A percentile compares a stretch with the other conserved stretches of the same genome.
These are phyloP conservation scores for Caenorhabditis sulstoni DNA, from an alignment of 2,888 invertebrate species.

Conservation along the genomic window DNA sequence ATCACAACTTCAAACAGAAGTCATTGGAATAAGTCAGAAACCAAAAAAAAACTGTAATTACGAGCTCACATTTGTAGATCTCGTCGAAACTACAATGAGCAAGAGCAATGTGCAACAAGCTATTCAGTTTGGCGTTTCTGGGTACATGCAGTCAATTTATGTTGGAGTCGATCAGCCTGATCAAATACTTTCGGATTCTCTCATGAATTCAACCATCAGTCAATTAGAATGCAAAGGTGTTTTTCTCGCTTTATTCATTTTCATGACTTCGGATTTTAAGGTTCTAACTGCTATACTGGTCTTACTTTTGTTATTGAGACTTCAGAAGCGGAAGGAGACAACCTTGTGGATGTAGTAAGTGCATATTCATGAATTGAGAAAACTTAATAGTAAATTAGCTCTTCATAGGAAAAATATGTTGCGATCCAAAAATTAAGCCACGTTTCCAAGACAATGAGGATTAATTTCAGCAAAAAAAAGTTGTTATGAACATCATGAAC, in stretches of 20 bases:
- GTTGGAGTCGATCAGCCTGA: conserved; percentile 41
- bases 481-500: conserved; percentile 36
- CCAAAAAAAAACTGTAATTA: background rate
- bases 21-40: conserved; percentile 43
- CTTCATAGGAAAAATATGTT: too few species aligned
- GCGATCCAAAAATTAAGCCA: too few species aligned
- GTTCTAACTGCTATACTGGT: conserved; percentile 40
- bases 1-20: conserved; percentile 35
- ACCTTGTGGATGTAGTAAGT: conserved; percentile 40
- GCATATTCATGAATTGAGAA: background rate
- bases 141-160: conserved; percentile 28
- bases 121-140: conserved; percentile 33
- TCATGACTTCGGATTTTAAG: background rate
- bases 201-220: conserved; percentile 39
- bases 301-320: conserved; percentile 58
- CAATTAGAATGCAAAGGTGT: conserved; percentile 39
- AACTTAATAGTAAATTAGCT: too few species aligned
- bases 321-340: conserved; percentile 39
- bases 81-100: conserved; percentile 23
- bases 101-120: conserved; percentile 22
- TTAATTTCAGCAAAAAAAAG: conserved; percentile 39
- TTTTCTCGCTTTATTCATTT: background rate
- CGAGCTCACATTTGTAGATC: too few species aligned
- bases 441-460: too few species aligned
- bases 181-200: background rate